These are phyloP conservation scores for Hyphantria cunea DNA, from an alignment of 1,140 invertebrate species.

Conservation along the genomic window DNA sequence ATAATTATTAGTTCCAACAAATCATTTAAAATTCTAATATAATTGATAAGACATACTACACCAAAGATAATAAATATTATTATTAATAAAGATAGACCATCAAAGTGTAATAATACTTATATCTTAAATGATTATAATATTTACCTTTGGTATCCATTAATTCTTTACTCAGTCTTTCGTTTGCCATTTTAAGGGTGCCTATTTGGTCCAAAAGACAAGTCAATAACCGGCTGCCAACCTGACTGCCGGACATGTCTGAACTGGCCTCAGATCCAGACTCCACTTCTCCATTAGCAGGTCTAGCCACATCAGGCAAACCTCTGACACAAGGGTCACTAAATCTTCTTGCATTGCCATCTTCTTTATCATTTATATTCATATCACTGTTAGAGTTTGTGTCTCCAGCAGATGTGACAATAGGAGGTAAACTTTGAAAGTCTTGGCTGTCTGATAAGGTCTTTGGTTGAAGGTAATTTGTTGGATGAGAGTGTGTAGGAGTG, in stretches of 20 bases:
- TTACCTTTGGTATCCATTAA: constrained; percentile 76
- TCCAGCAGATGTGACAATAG: constrained; percentile 68
- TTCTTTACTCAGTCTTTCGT: constrained; percentile 77
- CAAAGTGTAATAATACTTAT: too few species aligned
- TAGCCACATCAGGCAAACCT: constrained; percentile 67
- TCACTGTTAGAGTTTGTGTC: constrained; percentile 74
- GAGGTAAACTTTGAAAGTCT: constrained; percentile 69
- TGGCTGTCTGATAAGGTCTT: constrained; percentile 72
- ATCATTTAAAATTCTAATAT: too few species aligned
- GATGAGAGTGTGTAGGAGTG: constrained; percentile 41
- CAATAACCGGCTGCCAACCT: constrained; percentile 70
- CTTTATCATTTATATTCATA: constrained; percentile 64
- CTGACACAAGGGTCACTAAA: constrained; percentile 78
- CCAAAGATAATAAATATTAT: too few species aligned
- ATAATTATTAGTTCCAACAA: too few species aligned
- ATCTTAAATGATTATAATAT: not conserved
- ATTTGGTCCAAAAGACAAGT: constrained; percentile 78
- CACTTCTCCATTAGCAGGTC: constrained; percentile 64
- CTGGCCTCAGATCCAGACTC: constrained; percentile 67
- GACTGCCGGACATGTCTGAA: constrained; percentile 67
- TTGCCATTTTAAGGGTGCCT: constrained; percentile 67
- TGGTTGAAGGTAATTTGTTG: constrained; percentile 63
- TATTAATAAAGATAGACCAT: too few species aligned
- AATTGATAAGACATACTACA: too few species aligned
- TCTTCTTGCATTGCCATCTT: constrained; percentile 65